Evolutionary conservation across 2,113 vertebrate species (phyloP).

Genomic region (Morone saxatilis): DNA sequence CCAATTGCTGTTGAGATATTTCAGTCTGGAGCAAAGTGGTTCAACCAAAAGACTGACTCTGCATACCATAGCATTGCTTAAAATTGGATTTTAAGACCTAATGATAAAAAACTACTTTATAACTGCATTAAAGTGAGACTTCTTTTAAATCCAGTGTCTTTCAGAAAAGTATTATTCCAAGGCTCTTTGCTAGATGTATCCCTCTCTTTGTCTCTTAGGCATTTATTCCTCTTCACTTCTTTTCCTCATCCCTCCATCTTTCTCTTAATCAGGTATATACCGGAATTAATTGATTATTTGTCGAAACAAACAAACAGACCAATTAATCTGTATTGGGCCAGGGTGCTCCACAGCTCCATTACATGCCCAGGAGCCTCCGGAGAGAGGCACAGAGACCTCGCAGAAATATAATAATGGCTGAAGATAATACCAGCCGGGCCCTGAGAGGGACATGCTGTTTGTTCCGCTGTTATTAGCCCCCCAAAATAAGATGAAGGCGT

Average conservation of each 20-base stretch:
- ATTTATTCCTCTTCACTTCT: constrained; percentile 15
- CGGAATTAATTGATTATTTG: constrained; percentile 72
- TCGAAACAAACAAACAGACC: constrained; percentile 66
- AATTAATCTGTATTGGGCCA: constrained; percentile 62
- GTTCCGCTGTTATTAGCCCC: constrained; percentile 65
- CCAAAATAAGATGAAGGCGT: constrained; percentile 45
- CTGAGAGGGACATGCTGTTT: constrained; percentile 58
- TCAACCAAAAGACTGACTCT: neutral
- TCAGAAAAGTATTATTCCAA: neutral
- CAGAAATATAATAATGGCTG: constrained; percentile 67
- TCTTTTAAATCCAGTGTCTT: neutral
- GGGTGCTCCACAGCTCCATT: constrained; percentile 42
- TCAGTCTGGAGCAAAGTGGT: neutral
- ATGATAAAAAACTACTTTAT: neutral
- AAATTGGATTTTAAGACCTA: neutral
- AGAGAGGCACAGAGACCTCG: constrained; percentile 57
- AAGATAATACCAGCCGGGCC: constrained; percentile 59
- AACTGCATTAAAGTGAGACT: neutral
- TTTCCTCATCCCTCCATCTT: constrained; percentile 17
- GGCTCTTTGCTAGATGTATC: neutral
- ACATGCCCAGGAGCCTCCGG: constrained; percentile 10
- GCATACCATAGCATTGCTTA: neutral
- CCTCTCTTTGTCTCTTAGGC: neutral
- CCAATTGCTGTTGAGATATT: neutral
- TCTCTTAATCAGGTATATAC: constrained; percentile 55